phyloP scores from a whole-genome alignment of 2,113 vertebrate genomes.

The Antechinus stuartii region DNA sequence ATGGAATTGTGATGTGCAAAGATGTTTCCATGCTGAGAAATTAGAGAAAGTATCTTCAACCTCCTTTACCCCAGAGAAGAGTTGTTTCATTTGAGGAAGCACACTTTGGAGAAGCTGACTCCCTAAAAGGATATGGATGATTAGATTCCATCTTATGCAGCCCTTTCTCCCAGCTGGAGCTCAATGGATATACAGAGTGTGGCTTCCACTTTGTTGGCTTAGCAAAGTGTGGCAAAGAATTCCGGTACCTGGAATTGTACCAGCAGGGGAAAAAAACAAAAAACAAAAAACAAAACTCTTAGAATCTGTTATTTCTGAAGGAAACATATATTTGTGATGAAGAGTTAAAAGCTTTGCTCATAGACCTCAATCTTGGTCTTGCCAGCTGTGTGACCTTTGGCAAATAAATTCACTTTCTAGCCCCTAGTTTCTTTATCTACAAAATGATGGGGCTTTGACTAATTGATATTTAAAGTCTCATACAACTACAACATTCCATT shows the following conservation, averaged over 20 bases:
- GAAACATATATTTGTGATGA: conserved; percentile 15
- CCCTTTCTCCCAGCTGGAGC: not conserved
- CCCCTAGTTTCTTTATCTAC: not conserved
- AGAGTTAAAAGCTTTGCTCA: not conserved
- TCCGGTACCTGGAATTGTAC: not conserved
- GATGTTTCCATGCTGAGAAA: not conserved
- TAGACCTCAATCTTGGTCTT: not conserved
- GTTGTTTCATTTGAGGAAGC: not conserved
- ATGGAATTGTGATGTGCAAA: not conserved
- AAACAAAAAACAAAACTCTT: not conserved
- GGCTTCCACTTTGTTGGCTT: not conserved
- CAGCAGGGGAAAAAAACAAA: not conserved
- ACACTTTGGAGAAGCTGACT: not conserved
- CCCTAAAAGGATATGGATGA: not conserved
- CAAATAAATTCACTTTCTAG: not conserved
- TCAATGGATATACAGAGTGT: not conserved
- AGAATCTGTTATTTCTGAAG: not conserved
- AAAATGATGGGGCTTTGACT: not conserved
- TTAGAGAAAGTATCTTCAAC: not conserved
- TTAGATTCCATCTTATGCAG: not conserved
- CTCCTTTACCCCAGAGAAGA: not conserved
- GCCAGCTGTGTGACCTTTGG: not conserved
- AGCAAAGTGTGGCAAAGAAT: not conserved
- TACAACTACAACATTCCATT: not conserved
- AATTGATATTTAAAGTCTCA: not conserved